A percentile compares a stretch with the other conserved stretches of the same genome.
These are phyloP conservation scores for Troides oblongomaculatus DNA, from an alignment of 2,888 invertebrate species.

Conservation along the genomic window DNA sequence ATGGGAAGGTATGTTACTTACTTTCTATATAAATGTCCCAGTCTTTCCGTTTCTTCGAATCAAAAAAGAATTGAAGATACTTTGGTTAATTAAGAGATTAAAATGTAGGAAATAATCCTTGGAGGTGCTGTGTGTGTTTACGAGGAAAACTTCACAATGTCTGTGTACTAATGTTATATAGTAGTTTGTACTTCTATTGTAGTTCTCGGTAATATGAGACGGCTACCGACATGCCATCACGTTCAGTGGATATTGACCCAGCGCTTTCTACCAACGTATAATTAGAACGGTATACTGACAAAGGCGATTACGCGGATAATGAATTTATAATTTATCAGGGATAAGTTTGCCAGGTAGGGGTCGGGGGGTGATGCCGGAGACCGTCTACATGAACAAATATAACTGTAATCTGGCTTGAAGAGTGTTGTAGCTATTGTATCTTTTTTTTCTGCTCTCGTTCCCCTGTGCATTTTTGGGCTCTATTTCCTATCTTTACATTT, in stretches of 20 bases:
- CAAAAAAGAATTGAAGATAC: background rate
- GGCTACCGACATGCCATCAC: conserved; percentile 8
- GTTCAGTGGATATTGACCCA: conserved; percentile 14
- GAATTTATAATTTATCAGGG: too few species aligned
- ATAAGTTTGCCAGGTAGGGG: too few species aligned
- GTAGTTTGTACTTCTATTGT: background rate
- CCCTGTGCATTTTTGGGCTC: too few species aligned
- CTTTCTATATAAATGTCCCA: too few species aligned
- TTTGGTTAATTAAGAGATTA: background rate
- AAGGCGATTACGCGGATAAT: background rate
- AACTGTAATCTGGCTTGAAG: too few species aligned
- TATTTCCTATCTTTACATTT: too few species aligned
- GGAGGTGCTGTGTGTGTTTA: background rate
- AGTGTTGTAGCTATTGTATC: too few species aligned
- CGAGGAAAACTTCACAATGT: background rate
- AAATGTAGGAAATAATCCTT: background rate
- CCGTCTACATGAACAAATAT: too few species aligned
- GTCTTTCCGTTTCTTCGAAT: too few species aligned
- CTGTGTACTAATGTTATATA: background rate
- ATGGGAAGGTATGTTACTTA: too few species aligned
- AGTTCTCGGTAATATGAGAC: conserved; percentile 2
- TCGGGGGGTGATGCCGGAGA: too few species aligned
- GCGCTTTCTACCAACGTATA: conserved; percentile 6
- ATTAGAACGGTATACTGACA: conserved; percentile 2
- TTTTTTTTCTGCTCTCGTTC: too few species aligned